Percentiles rank a stretch among this genome's conserved stretches.
phyloP scores from a whole-genome alignment of 2,113 vertebrate genomes.

The Pipra filicauda region DNA sequence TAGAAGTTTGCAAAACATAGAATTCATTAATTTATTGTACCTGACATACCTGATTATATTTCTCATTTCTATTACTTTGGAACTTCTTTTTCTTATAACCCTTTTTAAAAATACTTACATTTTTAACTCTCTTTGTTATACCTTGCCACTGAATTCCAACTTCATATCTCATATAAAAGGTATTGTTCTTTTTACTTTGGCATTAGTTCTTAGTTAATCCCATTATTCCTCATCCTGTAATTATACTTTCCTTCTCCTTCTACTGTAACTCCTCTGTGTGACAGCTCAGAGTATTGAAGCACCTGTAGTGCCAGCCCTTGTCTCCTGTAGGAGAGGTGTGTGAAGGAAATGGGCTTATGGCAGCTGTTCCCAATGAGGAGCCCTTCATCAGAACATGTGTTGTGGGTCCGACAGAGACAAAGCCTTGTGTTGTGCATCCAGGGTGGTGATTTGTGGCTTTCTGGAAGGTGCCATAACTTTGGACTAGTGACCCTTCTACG shows the following conservation, averaged over 20 bases:
- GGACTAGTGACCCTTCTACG: not conserved
- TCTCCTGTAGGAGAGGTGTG: not conserved
- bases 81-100: not conserved
- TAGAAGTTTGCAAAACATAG: not conserved
- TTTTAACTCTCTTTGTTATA: not conserved
- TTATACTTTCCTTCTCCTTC: not conserved
- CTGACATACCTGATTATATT: not conserved
- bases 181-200: not conserved
- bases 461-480: not conserved
- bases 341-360: not conserved
- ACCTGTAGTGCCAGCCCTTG: accelerated
- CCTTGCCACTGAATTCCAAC: not conserved
- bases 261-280: not conserved
- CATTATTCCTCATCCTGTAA: not conserved
- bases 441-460: accelerated
- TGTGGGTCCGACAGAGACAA: not conserved
- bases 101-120: not conserved
- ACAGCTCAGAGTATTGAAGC: not conserved
- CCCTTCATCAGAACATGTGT: accelerated
- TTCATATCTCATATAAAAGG: not conserved
- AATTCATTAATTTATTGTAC: not conserved
- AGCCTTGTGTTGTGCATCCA: not conserved
- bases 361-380: not conserved
- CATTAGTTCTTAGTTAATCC: not conserved
- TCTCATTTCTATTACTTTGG: not conserved